Evolutionary conservation across 1,140 invertebrate species (phyloP).

Genomic region (Melanaphis sacchari): DNA sequence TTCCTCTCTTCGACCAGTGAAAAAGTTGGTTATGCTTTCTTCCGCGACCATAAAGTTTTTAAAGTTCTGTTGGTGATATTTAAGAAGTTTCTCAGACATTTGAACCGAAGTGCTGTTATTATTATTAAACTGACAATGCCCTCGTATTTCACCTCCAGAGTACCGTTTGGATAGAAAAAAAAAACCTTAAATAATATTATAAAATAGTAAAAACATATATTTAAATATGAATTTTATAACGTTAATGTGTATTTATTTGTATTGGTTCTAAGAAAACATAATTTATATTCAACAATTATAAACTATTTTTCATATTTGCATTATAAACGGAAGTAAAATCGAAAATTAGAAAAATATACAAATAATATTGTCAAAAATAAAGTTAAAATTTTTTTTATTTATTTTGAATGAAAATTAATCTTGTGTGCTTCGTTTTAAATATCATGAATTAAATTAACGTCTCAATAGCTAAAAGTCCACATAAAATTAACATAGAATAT

Average conservation of each 20-base stretch:
- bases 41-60: slow-evolving; percentile 46
- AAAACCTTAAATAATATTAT: background rate
- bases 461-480: background rate
- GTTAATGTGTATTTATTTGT: background rate
- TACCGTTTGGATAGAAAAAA: background rate
- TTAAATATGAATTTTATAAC: background rate
- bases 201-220: background rate
- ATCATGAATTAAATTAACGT: background rate
- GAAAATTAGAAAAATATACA: too few relatives aligned
- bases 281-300: background rate
- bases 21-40: slow-evolving; percentile 53
- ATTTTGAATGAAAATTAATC: too few relatives aligned
- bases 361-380: too few relatives aligned
- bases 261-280: background rate
- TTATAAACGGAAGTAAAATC: too few relatives aligned
- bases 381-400: too few relatives aligned
- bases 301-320: background rate
- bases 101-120: slow-evolving; percentile 48
- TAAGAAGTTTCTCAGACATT: slow-evolving; percentile 50
- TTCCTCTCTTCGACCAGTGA: slow-evolving; percentile 13
- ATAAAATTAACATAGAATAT: background rate
- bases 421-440: too few relatives aligned
- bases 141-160: slow-evolving; percentile 30
- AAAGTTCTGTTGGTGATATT: slow-evolving; percentile 56
- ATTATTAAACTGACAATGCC: slow-evolving; percentile 48